These are phyloP conservation scores for Equus quagga DNA, from an alignment of 2,113 vertebrate species.

Conservation along the genomic window DNA sequence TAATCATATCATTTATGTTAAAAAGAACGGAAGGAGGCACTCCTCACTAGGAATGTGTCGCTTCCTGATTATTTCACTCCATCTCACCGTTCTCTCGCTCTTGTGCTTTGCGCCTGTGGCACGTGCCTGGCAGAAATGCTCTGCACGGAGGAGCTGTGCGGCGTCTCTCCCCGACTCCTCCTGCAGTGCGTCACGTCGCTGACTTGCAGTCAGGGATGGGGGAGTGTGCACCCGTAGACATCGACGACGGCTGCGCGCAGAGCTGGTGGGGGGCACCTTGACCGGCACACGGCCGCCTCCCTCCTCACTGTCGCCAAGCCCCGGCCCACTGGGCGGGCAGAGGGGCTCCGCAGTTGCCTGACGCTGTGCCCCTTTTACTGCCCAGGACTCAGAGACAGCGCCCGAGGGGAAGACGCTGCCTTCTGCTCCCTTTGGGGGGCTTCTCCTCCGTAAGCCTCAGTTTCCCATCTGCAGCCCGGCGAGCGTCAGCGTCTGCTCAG, in stretches of 20 bases:
- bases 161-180: background rate
- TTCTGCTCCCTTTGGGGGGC: accelerated
- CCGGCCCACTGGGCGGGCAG: accelerated
- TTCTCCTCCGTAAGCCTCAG: background rate
- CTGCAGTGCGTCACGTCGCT: accelerated
- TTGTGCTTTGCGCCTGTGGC: accelerated
- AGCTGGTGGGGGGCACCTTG: background rate
- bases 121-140: background rate
- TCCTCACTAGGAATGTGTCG: accelerated
- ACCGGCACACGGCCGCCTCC: accelerated
- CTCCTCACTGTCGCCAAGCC: background rate
- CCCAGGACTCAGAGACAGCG: background rate
- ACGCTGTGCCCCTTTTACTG: accelerated
- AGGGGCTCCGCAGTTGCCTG: background rate
- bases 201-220: background rate
- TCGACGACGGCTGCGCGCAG: background rate
- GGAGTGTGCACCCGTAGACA: background rate
- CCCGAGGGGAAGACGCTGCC: background rate
- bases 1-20: background rate
- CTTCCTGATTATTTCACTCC: background rate
- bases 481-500: accelerated
- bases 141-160: accelerated
- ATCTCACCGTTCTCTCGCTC: background rate
- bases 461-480: background rate
- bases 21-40: background rate